phyloP scores from a whole-genome alignment of 2,797 vertebrate genomes.

The Balearica regulorum region DNA sequence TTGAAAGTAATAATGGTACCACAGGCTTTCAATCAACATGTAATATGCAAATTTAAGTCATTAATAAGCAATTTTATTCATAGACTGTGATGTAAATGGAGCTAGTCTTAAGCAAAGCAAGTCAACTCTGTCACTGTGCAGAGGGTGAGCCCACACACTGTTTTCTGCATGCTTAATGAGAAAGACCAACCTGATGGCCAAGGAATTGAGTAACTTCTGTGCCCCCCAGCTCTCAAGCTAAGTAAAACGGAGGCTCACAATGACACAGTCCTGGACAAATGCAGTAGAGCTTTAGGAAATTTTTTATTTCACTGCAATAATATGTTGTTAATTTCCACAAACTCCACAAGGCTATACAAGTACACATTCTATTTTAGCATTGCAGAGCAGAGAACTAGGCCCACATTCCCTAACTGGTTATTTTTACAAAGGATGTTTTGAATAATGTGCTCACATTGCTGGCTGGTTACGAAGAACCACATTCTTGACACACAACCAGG shows the following conservation, averaged over 20 bases:
- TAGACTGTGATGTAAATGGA: background rate
- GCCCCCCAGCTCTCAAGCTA: background rate
- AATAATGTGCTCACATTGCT: background rate
- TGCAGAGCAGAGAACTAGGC: background rate
- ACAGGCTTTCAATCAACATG: background rate
- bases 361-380: background rate
- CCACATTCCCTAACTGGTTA: background rate
- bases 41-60: background rate
- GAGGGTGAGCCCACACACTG: background rate
- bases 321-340: background rate
- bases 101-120: background rate
- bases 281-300: background rate
- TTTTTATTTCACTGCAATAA: background rate
- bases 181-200: background rate
- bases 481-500: background rate
- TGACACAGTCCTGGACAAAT: background rate
- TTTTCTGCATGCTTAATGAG: background rate
- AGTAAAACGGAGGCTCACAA: background rate
- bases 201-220: background rate
- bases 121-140: background rate
- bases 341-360: background rate
- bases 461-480: background rate
- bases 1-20: background rate
- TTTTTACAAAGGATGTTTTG: background rate
- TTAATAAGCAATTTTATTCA: background rate